Evolutionary conservation across 2,888 invertebrate genomes (phyloP).

Genomic region (Drosophila suboccidentalis): DNA sequence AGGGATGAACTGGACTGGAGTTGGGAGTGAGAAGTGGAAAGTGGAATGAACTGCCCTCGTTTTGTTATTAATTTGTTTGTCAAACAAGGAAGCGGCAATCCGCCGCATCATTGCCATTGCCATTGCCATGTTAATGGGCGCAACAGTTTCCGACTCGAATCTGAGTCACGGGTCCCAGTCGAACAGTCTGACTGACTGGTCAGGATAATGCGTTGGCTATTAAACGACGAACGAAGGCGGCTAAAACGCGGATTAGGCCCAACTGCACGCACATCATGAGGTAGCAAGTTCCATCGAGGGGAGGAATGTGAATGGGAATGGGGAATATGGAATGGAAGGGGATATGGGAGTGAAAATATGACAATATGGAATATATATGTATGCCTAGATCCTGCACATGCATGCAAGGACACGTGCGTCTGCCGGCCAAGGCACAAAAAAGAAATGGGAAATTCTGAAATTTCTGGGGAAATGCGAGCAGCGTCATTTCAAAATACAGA

Average conservation of each 20-base stretch:
- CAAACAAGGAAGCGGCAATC: constrained; percentile 63
- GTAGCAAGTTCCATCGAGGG: constrained; percentile 46
- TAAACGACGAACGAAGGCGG: constrained; percentile 43
- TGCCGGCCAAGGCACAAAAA: constrained; percentile 22
- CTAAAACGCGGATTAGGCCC: constrained; percentile 79
- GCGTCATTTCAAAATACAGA: not conserved
- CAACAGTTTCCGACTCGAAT: constrained; percentile 53
- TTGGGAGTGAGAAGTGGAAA: not conserved
- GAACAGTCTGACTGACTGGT: not conserved
- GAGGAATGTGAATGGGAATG: not conserved
- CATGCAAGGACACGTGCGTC: constrained; percentile 75
- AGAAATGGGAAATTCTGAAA: constrained; percentile 1
- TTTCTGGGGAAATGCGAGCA: constrained; percentile 4
- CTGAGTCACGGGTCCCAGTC: not conserved
- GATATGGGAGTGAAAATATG: not conserved
- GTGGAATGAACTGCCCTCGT: constrained; percentile 57
- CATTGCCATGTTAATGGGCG: constrained; percentile 33
- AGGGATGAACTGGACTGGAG: not conserved
- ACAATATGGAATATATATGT: constrained; percentile 12
- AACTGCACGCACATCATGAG: constrained; percentile 76
- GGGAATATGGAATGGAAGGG: not conserved
- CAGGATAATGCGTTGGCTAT: constrained; percentile 48
- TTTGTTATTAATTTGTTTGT: constrained; percentile 79
- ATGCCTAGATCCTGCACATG: constrained; percentile 59
- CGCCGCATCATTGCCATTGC: constrained; percentile 62